A percentile compares a stretch with the other conserved stretches of the same genome.
These are phyloP conservation scores for Chelmon rostratus DNA, from an alignment of 2,797 vertebrate genomes.

Conservation along the genomic window DNA sequence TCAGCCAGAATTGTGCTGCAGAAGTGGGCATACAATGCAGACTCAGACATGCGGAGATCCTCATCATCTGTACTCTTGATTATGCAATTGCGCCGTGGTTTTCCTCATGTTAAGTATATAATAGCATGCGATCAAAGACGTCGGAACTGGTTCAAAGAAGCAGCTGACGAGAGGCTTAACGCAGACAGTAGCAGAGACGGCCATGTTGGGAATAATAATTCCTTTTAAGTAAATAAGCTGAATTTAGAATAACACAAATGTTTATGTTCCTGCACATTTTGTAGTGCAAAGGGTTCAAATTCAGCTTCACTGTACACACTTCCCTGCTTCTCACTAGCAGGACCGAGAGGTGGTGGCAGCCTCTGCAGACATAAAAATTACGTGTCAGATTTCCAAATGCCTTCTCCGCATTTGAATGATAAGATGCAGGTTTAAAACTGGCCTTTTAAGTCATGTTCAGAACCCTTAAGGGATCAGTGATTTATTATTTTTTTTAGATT, in stretches of 20 bases:
- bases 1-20: constrained; percentile 33
- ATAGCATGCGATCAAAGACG: constrained; percentile 31
- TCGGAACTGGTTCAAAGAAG: neutral
- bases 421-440: constrained; percentile 36
- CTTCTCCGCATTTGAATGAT: constrained; percentile 15
- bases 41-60: constrained; percentile 23
- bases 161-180: neutral
- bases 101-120: constrained; percentile 13
- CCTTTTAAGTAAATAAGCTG: neutral
- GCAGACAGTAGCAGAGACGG: neutral
- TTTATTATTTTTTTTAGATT: neutral
- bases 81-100: constrained; percentile 25
- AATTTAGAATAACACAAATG: neutral
- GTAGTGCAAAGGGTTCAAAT: neutral
- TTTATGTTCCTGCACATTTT: neutral
- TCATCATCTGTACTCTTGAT: constrained; percentile 24
- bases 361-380: constrained; percentile 19
- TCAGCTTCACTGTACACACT: neutral
- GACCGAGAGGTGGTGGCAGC: neutral
- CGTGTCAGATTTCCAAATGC: constrained; percentile 6
- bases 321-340: neutral
- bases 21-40: constrained; percentile 19
- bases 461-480: constrained; percentile 14
- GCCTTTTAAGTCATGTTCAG: neutral
- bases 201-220: neutral